Evolutionary conservation across 2,113 vertebrate genomes (phyloP).

Genomic region (Gymnorhina tibicen): DNA sequence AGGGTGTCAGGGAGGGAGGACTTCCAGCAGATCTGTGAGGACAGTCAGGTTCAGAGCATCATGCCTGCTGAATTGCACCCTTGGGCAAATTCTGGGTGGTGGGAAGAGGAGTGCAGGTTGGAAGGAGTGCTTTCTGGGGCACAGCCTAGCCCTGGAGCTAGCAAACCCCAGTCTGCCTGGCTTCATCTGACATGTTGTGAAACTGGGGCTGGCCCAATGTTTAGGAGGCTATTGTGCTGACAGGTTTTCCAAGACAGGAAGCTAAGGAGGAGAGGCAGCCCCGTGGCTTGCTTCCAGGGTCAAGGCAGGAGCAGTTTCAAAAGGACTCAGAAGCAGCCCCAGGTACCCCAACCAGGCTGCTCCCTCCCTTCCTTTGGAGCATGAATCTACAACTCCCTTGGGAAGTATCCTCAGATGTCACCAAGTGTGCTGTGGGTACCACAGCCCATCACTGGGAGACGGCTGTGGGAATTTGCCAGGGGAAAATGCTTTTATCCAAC

Average conservation of each 20-base stretch:
- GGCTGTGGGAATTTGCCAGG: not conserved
- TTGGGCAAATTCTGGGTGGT: not conserved
- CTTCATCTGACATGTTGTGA: not conserved
- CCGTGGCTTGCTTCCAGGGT: not conserved
- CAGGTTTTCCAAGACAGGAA: not conserved
- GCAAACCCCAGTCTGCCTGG: not conserved
- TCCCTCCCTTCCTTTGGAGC: not conserved
- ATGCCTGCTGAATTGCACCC: rapidly evolving
- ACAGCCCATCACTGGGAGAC: not conserved
- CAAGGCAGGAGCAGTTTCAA: not conserved
- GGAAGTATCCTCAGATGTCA: not conserved
- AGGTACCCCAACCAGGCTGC: not conserved
- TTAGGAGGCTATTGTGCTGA: not conserved
- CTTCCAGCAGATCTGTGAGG: not conserved
- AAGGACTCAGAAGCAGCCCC: not conserved
- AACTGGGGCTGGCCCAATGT: not conserved
- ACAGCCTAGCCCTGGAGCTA: not conserved
- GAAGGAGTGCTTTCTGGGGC: not conserved
- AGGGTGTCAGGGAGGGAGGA: not conserved
- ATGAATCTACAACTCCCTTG: not conserved
- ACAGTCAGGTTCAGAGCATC: not conserved
- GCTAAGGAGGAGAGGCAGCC: not conserved
- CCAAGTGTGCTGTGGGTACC: not conserved
- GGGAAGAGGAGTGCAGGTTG: not conserved
- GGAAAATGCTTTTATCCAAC: not conserved